These are phyloP conservation scores for Glareola pratincola DNA, from an alignment of 2,113 vertebrate species.

Conservation along the genomic window DNA sequence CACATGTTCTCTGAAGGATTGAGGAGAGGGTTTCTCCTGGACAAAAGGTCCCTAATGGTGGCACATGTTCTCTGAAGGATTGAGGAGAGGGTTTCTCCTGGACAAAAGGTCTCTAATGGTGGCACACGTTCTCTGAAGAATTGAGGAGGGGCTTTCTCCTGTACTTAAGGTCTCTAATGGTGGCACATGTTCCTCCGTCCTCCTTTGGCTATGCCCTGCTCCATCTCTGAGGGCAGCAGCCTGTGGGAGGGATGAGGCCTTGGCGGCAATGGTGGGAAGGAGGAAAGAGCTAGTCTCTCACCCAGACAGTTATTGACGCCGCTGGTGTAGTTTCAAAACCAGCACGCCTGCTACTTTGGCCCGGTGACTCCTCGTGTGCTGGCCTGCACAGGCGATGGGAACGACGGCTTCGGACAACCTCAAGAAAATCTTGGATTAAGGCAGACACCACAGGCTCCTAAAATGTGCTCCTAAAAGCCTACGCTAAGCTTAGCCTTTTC, in stretches of 20 bases:
- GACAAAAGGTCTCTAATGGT: no score
- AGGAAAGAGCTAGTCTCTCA: not conserved
- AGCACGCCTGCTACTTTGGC: not conserved
- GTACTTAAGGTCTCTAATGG: not conserved
- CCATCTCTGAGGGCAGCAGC: not conserved
- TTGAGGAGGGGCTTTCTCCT: not conserved
- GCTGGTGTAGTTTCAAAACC: not conserved
- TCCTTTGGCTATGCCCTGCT: not conserved
- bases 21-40: not conserved
- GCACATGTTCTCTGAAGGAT: no score
- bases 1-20: no score
- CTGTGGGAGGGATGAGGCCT: not conserved
- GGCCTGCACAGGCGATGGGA: not conserved
- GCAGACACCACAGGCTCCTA: not conserved
- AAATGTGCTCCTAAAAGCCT: not conserved
- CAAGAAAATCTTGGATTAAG: not conserved
- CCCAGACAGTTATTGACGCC: not conserved
- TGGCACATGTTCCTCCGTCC: not conserved
- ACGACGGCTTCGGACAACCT: not conserved
- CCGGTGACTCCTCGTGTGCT: not conserved
- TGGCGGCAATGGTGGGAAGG: not conserved
- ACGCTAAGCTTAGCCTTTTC: not conserved
- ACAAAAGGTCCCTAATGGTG: no score
- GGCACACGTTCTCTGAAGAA: not conserved
- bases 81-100: no score